Evolutionary conservation across 2,797 vertebrate genomes (phyloP).

Genomic region (Columba guinea): DNA sequence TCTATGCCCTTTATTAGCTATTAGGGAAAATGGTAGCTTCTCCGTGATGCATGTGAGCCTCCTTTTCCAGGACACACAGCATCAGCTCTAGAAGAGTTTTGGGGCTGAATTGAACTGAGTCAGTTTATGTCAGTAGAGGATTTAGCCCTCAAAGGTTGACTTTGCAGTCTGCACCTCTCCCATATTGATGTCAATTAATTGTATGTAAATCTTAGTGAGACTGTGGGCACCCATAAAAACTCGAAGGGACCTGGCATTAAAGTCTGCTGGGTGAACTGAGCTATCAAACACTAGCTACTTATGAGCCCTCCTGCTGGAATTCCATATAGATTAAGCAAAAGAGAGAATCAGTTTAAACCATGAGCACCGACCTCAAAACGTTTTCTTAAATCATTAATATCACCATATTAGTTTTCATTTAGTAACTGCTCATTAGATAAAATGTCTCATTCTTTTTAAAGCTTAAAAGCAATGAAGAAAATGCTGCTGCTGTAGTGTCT

Average conservation of each 20-base stretch:
- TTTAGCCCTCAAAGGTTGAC: background rate
- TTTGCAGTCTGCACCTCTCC: background rate
- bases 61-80: background rate
- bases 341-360: background rate
- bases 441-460: conserved; percentile 35
- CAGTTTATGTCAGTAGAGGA: background rate
- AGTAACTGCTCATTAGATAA: conserved; percentile 40
- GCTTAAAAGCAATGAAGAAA: conserved; percentile 44
- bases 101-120: background rate
- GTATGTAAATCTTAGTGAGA: background rate
- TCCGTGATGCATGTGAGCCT: background rate
- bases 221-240: background rate
- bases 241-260: background rate
- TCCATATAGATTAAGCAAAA: background rate
- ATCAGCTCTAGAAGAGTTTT: background rate
- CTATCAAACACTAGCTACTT: background rate
- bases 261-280: background rate
- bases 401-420: background rate
- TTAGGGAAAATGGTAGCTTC: background rate
- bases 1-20: background rate
- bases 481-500: background rate
- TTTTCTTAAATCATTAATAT: conserved; percentile 47
- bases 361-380: background rate
- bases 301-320: background rate
- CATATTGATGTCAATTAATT: background rate